A percentile compares a stretch with the other conserved stretches of the same genome.
These are phyloP conservation scores for Schizothorax lantsangensis DNA, from an alignment of 2,797 vertebrate species.

Conservation along the genomic window DNA sequence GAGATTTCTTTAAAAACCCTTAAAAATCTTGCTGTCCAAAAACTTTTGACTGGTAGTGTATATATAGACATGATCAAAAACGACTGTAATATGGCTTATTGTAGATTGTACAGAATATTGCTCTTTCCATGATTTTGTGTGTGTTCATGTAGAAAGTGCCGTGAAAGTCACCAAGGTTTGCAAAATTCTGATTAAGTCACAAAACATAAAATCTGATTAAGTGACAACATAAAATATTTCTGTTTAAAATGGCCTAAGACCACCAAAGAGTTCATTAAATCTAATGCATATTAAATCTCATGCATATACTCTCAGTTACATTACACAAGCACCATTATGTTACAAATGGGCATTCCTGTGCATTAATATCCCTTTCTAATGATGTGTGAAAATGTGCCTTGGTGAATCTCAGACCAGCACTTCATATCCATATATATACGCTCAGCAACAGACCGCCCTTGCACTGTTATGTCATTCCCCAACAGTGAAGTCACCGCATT, in stretches of 20 bases:
- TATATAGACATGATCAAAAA: background rate
- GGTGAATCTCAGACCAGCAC: constrained; percentile 48
- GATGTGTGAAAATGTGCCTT: constrained; percentile 37
- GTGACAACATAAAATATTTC: background rate
- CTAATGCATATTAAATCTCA: background rate
- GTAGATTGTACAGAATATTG: background rate
- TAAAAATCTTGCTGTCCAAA: background rate
- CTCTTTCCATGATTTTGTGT: background rate
- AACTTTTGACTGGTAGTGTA: background rate
- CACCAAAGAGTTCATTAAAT: background rate
- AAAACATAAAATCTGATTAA: background rate
- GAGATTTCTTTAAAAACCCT: background rate
- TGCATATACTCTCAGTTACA: background rate
- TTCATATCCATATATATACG: constrained; percentile 56
- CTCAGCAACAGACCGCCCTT: constrained; percentile 71
- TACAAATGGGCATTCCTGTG: constrained; percentile 50
- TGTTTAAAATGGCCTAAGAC: background rate
- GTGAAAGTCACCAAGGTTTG: background rate
- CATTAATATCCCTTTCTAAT: constrained; percentile 56
- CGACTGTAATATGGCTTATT: background rate
- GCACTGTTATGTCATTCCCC: constrained; percentile 65
- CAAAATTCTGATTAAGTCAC: background rate
- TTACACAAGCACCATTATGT: constrained; percentile 11
- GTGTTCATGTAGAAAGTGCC: background rate
- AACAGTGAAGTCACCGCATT: constrained; percentile 75